Evolutionary conservation across 1,140 invertebrate species (phyloP).

Genomic region (Panulirus ornatus): DNA sequence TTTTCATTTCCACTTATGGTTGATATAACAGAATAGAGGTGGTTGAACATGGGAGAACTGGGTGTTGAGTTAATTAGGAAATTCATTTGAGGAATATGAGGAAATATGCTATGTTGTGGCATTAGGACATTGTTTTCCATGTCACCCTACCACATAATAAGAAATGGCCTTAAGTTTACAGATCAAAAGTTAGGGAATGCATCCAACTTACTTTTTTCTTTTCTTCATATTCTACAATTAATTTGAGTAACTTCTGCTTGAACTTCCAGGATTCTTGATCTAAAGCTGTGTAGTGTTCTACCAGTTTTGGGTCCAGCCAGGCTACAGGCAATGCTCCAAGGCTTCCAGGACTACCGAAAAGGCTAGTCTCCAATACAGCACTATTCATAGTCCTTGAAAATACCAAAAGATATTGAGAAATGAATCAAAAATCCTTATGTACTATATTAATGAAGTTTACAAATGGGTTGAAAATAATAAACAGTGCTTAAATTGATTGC

Average conservation of each 20-base stretch:
- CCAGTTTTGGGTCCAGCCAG: constrained; percentile 38
- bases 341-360: constrained; percentile 53
- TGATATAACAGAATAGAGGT: no score
- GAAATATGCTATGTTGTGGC: no score
- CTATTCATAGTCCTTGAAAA: constrained; percentile 41
- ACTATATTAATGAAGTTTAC: no score
- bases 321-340: constrained; percentile 36
- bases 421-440: not conserved
- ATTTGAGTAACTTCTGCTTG: constrained; percentile 39
- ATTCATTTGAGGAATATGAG: no score
- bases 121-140: no score
- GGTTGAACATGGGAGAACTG: no score
- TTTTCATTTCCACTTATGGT: no score
- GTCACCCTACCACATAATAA: no score
- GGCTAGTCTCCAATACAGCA: constrained; percentile 38
- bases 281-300: not conserved
- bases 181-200: not conserved
- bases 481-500: no score
- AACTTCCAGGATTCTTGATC: constrained; percentile 43
- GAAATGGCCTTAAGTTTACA: not conserved
- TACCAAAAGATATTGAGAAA: not conserved
- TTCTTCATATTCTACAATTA: constrained; percentile 45
- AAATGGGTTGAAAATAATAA: not conserved
- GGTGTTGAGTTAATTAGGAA: no score
- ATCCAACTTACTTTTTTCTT: constrained; percentile 51